Base-by-base conservation (phyloP, 2,113 vertebrate genomes). In the Peromyscus maniculatus region DNA sequence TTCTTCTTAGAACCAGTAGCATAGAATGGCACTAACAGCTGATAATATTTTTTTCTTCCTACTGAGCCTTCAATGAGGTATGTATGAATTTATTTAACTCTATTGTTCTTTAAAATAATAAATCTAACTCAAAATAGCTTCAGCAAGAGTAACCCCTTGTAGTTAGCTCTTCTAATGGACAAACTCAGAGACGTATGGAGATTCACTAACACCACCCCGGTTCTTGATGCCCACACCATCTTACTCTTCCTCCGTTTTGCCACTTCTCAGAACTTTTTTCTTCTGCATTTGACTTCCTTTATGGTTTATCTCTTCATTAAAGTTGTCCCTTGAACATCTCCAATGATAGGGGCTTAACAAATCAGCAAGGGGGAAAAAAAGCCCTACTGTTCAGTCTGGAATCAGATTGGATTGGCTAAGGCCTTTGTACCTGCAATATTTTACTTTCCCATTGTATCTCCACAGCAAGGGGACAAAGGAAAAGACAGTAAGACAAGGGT, bases 31-130 rank as follows among this genome's bases (percentile, higher is more conserved):
- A 49, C 49, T 49, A 33, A 67, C 17, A 4, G 4, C 39, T 28
- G 36, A 62, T 84, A 46, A 43, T 59, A 75, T 33, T 96, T 80
- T n/a, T 59, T 97, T 91, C 74, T 84, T 4, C 4, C 43, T 87
- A 39, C 11, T 71, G 57, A 90, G 33, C 3, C 49, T 80, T 90
- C 21, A 79, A 31, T 9, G 11, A 83, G 1, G 7, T 72, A 55
- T 33, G 31, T 17, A 79, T n/a, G 80, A 21, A 77, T 87, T 11
- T 92, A 67, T 91, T 77, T 82, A 82, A 64, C n/a, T 10, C 84
- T 39, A 57, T 55, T 88, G 72, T 83, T 84, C 69, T 62, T 72
- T 91, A 84, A n/a, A 83, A 43, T 64, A 91, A 87, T 46, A 91
- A 78, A 66, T 12, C 16, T 84, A 72, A 62, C 17, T 66, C 59